Conservation (phyloP, 2,797 vertebrate genomes). For the Kryptolebias ocellatus region DNA sequence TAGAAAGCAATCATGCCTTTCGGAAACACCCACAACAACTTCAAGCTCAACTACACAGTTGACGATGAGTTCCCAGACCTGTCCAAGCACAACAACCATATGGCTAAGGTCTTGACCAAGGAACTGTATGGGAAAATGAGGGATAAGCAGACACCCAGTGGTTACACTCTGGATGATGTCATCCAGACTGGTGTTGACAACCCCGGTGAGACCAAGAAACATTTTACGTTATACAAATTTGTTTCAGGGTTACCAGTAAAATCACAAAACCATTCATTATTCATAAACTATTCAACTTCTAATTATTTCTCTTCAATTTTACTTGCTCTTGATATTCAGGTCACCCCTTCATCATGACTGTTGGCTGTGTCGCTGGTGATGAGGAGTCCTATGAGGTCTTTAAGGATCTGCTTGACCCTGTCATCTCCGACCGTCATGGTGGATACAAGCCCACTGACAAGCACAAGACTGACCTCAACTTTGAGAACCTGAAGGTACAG, state of each 20-base stretch:
- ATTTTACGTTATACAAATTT: background rate
- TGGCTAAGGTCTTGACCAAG: conserved; percentile 90
- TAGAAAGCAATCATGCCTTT: conserved; percentile 90
- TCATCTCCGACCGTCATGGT: conserved; percentile 91
- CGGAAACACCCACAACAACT: conserved; percentile 96
- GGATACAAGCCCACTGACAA: conserved; percentile 94
- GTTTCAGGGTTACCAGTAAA: background rate
- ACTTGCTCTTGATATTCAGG: conserved; percentile 62
- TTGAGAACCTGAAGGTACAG: conserved; percentile 88
- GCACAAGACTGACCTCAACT: conserved; percentile 95
- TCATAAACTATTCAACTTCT: background rate
- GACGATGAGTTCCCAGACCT: conserved; percentile 93
- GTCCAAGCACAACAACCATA: conserved; percentile 93
- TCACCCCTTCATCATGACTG: conserved; percentile 97
- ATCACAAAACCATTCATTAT: background rate
- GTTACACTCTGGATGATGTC: conserved; percentile 90
- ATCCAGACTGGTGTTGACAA: conserved; percentile 96
- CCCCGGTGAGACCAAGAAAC: conserved; percentile 82
- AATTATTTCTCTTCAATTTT: background rate
- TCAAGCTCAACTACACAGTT: conserved; percentile 87
- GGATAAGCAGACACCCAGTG: conserved; percentile 91
- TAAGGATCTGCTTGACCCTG: conserved; percentile 90
- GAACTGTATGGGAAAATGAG: conserved; percentile 88
- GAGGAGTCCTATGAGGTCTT: conserved; percentile 91
- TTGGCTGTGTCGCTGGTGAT: conserved; percentile 93